Conservation (phyloP, 2,797 vertebrate species). For the Buceros bicornis region DNA sequence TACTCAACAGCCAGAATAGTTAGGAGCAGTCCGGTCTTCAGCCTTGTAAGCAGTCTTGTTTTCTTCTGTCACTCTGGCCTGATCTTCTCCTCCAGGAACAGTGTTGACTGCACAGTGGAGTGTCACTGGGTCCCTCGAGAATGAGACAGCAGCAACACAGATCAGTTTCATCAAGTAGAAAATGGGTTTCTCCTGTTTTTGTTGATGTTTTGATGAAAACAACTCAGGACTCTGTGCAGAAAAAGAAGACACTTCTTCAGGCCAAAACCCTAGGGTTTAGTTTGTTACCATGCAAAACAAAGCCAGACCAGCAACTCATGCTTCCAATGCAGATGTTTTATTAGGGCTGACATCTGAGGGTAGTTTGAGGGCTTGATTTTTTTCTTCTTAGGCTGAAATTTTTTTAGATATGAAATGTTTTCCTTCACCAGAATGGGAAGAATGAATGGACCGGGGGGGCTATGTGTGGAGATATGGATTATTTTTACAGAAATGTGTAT, state of each 20-base stretch:
- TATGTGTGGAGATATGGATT: neutral
- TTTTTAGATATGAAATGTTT: neutral
- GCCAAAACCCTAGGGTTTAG: neutral
- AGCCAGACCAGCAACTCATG: neutral
- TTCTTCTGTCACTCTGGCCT: neutral
- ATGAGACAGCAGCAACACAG: neutral
- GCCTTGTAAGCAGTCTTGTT: neutral
- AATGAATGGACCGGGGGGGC: neutral
- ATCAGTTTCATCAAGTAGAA: slow-evolving; percentile 7
- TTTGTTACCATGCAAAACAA: slow-evolving; percentile 43
- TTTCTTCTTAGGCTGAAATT: neutral
- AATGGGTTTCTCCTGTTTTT: neutral
- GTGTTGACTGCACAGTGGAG: neutral
- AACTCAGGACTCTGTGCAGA: neutral
- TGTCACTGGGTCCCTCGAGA: rapidly evolving
- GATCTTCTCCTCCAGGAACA: neutral
- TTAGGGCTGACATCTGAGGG: neutral
- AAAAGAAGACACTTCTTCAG: neutral
- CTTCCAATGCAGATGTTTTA: neutral
- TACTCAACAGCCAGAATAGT: neutral
- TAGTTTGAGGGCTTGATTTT: neutral
- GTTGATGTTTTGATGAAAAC: slow-evolving; percentile 24
- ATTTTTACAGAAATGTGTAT: neutral
- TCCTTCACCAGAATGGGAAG: neutral
- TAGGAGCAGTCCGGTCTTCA: neutral